Percentiles rank a stretch among this genome's conserved stretches.
Evolutionary conservation across 2,888 invertebrate species (phyloP).

Genomic region (Acanthosepion pharaonis): DNA sequence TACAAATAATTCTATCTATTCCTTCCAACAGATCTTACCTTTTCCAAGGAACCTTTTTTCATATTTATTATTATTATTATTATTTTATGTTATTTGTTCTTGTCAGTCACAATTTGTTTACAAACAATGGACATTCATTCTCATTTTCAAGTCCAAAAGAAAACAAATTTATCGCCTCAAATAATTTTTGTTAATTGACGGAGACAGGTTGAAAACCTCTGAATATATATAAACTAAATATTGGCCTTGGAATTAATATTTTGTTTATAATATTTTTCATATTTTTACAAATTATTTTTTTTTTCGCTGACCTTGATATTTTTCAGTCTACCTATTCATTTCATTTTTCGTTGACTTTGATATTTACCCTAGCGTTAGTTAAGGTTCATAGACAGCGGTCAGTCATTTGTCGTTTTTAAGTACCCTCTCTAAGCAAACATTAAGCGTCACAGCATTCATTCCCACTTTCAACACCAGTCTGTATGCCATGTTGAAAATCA

Average conservation of each 20-base stretch:
- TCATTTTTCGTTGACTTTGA: background rate
- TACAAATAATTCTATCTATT: too few species aligned
- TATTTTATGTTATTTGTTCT: too few species aligned
- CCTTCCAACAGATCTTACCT: too few species aligned
- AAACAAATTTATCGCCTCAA: background rate
- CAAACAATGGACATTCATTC: too few species aligned
- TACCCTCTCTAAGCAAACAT: background rate
- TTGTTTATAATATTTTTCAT: too few species aligned
- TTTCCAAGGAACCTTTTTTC: too few species aligned
- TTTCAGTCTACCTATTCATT: background rate
- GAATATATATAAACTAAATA: background rate
- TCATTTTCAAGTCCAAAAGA: too few species aligned
- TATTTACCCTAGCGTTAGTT: background rate
- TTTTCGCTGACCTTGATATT: background rate
- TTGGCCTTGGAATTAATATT: too few species aligned
- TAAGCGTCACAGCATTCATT: background rate
- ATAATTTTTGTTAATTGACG: background rate
- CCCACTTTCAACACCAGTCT: background rate
- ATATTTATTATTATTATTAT: too few species aligned
- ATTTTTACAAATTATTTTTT: too few species aligned
- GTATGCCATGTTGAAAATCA: background rate
- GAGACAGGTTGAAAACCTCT: background rate
- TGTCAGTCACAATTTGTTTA: too few species aligned
- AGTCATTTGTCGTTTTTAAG: background rate
- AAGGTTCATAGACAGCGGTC: background rate